Percentiles rank a stretch among this genome's conserved stretches.
These are phyloP conservation scores for Potorous gilbertii DNA, from an alignment of 2,797 vertebrate genomes.

Conservation along the genomic window DNA sequence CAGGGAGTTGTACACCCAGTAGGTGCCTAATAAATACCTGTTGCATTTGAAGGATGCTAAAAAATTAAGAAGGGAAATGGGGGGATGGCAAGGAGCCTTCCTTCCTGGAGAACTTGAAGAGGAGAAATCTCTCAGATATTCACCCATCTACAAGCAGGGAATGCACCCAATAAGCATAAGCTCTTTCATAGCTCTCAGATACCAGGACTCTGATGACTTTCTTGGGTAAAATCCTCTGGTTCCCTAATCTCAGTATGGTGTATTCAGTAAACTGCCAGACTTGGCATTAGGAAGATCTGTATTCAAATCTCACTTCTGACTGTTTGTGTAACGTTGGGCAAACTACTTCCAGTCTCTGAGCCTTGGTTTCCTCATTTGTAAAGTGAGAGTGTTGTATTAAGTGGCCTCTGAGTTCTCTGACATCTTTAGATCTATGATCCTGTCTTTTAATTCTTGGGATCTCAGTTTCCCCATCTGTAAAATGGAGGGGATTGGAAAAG, in stretches of 20 bases:
- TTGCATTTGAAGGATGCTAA: neutral
- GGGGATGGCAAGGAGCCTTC: neutral
- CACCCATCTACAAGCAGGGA: neutral
- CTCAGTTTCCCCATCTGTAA: neutral
- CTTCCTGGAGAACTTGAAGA: neutral
- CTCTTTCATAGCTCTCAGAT: neutral
- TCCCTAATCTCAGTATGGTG: neutral
- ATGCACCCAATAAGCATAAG: neutral
- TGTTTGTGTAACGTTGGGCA: neutral
- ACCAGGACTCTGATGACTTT: neutral
- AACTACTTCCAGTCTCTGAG: neutral
- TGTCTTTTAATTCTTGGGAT: neutral
- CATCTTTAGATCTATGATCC: neutral
- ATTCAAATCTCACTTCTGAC: neutral
- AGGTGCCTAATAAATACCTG: neutral
- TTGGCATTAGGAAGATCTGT: neutral
- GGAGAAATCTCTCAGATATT: neutral
- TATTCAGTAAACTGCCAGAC: neutral
- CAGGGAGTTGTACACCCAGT: neutral
- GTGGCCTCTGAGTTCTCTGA: neutral
- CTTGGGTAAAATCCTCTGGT: neutral
- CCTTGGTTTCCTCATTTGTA: neutral
- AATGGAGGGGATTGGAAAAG: neutral
- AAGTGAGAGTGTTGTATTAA: neutral
- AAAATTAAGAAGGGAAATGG: neutral